These are phyloP conservation scores for Cryptoprocta ferox DNA, from an alignment of 2,797 vertebrate genomes.

Conservation along the genomic window DNA sequence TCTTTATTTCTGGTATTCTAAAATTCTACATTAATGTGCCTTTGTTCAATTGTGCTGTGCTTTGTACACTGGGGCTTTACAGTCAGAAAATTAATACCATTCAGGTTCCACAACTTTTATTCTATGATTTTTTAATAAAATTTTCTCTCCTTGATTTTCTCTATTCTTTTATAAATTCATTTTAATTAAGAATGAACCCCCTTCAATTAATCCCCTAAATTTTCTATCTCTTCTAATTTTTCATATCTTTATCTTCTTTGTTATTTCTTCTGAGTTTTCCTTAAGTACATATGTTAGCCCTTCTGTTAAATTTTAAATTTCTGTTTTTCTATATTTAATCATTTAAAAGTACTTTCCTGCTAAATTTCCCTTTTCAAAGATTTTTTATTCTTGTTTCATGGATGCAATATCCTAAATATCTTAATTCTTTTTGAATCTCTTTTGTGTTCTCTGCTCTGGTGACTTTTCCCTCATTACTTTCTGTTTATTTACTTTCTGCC, in stretches of 20 bases:
- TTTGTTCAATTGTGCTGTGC: background rate
- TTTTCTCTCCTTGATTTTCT: background rate
- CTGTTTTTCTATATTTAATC: background rate
- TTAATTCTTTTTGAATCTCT: background rate
- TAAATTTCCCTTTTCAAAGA: background rate
- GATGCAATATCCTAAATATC: background rate
- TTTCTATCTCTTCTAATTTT: background rate
- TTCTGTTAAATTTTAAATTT: slow-evolving; percentile 39
- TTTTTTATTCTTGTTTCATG: background rate
- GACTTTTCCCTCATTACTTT: background rate
- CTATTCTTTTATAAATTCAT: background rate
- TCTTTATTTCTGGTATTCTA: background rate
- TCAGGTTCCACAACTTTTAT: background rate
- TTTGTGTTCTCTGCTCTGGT: background rate
- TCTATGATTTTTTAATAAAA: background rate
- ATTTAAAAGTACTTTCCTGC: background rate
- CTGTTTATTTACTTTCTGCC: background rate
- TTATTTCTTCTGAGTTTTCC: background rate
- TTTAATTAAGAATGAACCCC: background rate
- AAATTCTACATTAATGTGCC: background rate
- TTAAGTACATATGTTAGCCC: background rate
- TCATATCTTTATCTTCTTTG: slow-evolving; percentile 1
- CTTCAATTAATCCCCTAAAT: background rate
- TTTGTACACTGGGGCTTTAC: background rate
- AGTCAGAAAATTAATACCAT: background rate